phyloP scores from a whole-genome alignment of 2,113 vertebrate genomes.

The Dascyllus trimaculatus region DNA sequence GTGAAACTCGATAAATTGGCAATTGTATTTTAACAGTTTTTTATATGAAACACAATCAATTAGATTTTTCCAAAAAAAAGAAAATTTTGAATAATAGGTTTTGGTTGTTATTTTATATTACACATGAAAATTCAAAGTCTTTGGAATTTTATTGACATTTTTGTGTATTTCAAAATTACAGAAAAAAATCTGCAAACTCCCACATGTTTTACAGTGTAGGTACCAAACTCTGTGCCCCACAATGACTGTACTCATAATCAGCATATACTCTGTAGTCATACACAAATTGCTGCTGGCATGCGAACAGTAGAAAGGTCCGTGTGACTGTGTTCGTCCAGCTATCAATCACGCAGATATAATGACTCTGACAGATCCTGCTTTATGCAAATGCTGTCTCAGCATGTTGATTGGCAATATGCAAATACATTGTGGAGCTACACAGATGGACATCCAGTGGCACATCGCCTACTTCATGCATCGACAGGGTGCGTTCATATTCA shows the following conservation, averaged over 20 bases:
- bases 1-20: no score
- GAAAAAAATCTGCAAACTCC: no score
- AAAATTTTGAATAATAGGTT: no score
- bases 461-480: background rate
- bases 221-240: background rate
- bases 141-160: no score
- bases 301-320: background rate
- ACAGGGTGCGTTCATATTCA: background rate
- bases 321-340: background rate
- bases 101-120: no score
- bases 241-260: no score
- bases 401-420: slow-evolving; percentile 24
- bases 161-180: no score
- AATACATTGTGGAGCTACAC: slow-evolving; percentile 5
- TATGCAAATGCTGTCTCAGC: slow-evolving; percentile 13
- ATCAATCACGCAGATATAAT: slow-evolving; percentile 11
- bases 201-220: no score
- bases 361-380: slow-evolving; percentile 2
- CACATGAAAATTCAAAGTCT: no score
- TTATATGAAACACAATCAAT: no score
- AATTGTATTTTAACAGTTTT: no score
- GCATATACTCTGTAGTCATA: background rate
- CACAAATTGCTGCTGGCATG: background rate
- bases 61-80: no score
- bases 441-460: background rate